Percentiles rank a stretch among this genome's conserved stretches.
phyloP scores from a whole-genome alignment of 2,113 vertebrate genomes.

The Nasalis larvatus region DNA sequence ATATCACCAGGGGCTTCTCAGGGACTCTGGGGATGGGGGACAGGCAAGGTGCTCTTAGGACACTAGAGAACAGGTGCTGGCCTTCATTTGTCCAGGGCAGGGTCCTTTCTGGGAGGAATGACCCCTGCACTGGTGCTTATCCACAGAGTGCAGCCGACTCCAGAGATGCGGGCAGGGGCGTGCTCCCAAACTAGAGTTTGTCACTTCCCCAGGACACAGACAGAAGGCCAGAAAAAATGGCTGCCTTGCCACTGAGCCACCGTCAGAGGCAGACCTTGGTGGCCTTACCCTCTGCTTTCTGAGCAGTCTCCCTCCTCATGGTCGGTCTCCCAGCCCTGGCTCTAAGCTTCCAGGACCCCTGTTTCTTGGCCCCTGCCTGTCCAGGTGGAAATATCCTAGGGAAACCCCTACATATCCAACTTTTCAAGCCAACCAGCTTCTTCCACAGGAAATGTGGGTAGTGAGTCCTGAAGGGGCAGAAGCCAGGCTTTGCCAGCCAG shows the following conservation, averaged over 20 bases:
- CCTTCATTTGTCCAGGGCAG: background rate
- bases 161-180: background rate
- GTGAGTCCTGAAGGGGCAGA: background rate
- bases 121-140: background rate
- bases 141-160: background rate
- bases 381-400: background rate
- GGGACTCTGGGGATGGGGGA: background rate
- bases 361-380: background rate
- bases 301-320: background rate
- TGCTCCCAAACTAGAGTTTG: background rate
- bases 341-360: background rate
- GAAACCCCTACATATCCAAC: background rate
- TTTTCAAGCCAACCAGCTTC: background rate
- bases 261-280: background rate
- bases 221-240: background rate
- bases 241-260: background rate
- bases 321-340: background rate
- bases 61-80: background rate
- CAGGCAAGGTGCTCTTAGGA: background rate
- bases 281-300: background rate
- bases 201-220: background rate
- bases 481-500: background rate
- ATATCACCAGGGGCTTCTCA: background rate
- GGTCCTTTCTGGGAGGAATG: no score
- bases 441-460: background rate